Conservation (phyloP, 2,113 vertebrate species). For the Cephalopterus ornatus region DNA sequence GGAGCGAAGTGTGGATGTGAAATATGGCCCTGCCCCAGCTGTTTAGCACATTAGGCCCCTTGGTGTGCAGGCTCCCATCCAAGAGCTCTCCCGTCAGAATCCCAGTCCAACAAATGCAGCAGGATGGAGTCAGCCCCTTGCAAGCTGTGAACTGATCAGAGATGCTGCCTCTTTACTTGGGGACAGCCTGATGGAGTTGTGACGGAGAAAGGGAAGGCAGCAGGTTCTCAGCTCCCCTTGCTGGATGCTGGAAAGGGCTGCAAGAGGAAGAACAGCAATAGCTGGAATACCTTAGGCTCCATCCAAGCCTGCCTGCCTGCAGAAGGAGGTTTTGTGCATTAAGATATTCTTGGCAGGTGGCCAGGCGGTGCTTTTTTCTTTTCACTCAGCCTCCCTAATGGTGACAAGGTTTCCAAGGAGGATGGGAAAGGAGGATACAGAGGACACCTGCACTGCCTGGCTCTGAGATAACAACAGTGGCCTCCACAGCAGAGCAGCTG, state of each 20-base stretch:
- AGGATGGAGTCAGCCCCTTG: neutral
- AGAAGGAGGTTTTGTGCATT: neutral
- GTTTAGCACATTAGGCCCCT: neutral
- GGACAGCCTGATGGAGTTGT: neutral
- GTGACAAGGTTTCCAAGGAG: neutral
- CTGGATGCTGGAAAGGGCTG: conserved; percentile 47
- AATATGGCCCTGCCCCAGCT: neutral
- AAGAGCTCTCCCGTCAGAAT: neutral
- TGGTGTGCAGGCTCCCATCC: conserved; percentile 6
- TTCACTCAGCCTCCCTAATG: neutral
- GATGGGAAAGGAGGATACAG: neutral
- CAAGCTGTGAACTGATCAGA: neutral
- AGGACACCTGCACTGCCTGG: neutral
- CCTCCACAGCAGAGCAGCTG: neutral
- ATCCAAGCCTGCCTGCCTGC: neutral
- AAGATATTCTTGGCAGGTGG: neutral
- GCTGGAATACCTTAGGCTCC: neutral
- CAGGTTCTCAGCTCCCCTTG: conserved; percentile 47
- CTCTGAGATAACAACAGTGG: neutral
- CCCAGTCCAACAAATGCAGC: neutral
- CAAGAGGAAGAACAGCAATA: neutral
- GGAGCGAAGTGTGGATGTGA: neutral
- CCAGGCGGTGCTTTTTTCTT: neutral
- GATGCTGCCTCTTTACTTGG: neutral
- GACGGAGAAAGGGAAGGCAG: neutral